Conservation (phyloP, 2,113 vertebrate genomes). For the Microtus ochrogaster region DNA sequence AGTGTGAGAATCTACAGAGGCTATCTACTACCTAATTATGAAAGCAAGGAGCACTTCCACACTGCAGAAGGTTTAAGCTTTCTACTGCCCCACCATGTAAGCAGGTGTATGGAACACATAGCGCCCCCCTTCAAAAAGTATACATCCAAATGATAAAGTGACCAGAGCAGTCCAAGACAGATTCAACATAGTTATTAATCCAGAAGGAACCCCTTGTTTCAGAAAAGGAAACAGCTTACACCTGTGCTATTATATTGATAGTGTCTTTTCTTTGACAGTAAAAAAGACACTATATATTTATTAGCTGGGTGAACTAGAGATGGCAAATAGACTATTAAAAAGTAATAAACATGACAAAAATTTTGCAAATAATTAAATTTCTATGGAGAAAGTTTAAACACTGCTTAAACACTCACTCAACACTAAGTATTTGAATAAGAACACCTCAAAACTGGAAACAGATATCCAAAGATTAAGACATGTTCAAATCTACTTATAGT, state of each 20-base stretch:
- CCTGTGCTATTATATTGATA: not conserved
- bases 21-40: not conserved
- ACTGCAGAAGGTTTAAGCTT: not conserved
- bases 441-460: not conserved
- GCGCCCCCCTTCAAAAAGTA: constrained; percentile 5
- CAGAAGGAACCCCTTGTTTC: constrained; percentile 20
- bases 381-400: constrained; percentile 8
- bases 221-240: constrained; percentile 7
- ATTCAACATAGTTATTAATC: not conserved
- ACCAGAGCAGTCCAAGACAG: not conserved
- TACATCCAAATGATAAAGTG: constrained; percentile 44
- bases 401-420: not conserved
- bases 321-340: constrained; percentile 5
- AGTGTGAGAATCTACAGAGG: not conserved
- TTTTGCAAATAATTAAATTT: not conserved
- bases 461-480: constrained; percentile 43
- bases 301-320: not conserved
- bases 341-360: not conserved
- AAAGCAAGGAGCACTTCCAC: not conserved
- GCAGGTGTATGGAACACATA: constrained; percentile 5
- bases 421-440: not conserved
- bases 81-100: not conserved
- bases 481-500: not conserved
- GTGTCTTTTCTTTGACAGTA: not conserved
- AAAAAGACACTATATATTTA: not conserved